Base-by-base conservation (phyloP, 2,888 invertebrate genomes). In the Cosmopolites sordidus region DNA sequence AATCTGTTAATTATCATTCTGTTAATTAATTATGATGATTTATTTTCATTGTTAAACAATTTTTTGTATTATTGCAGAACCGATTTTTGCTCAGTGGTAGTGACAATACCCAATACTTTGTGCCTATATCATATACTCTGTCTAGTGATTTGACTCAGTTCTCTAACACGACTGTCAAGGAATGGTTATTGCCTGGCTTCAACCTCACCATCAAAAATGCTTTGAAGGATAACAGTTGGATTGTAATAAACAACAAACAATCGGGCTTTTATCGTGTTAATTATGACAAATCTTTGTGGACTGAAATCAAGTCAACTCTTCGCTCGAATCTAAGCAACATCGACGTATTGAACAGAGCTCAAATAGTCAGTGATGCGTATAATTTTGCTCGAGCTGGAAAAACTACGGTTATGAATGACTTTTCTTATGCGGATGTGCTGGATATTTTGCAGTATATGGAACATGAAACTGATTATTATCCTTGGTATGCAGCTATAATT, bases 51-150 rank as follows among this genome's bases (percentile, higher is more conserved):
- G n/a, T n/a, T n/a, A n/a, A n/a, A n/a, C n/a, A n/a, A n/a, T n/a
- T n/a, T n/a, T n/a, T n/a, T n/a, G n/a, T n/a, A n/a, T n/a, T n/a
- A 18, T 60, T 60, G 44, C 43, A 64, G 64, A 52, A 58, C 58
- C 46, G 61, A 40, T 65, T 64, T 43, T 43, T 61, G n/a, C 46
- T 58, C 3, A 37, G 39, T 16, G 62, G 56, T 15, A 33, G 50
- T 15, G 49, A 38, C 18, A 38, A 49, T n/a, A 55, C 43, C 6
- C 48, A 56, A 66, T 81, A 81, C 74, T 69, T 63, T 47, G 66
- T 81, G 16, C 83, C 82, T 0, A 66, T 82, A 16, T 76, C 78
- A 0, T 81, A 72, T 63, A 74, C 78, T 0, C 73, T 74, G 0
- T 72, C 74, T 27, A 59, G 58, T 0, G 69, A 73, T 12, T 67